Conservation (phyloP, 2,113 vertebrate species). For the Mormoops blainvillei region DNA sequence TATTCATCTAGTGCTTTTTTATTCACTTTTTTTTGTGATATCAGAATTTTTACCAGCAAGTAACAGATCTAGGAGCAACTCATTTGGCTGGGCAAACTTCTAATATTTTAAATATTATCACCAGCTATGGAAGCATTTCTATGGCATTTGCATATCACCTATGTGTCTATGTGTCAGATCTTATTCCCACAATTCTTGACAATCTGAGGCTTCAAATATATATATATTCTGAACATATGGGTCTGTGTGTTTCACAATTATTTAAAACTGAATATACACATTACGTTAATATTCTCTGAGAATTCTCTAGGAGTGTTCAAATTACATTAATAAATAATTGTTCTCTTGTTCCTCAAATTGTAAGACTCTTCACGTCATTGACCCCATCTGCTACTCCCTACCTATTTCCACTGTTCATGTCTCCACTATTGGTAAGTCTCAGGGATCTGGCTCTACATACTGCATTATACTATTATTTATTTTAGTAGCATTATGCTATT, state of each 20-base stretch:
- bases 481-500: not conserved
- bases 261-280: not conserved
- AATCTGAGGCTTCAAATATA: not conserved
- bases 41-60: not conserved
- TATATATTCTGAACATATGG: not conserved
- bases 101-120: not conserved
- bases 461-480: not conserved
- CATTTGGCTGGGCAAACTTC: not conserved
- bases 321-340: not conserved
- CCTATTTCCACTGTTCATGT: not conserved
- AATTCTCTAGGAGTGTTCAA: not conserved
- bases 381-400: not conserved
- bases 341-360: not conserved
- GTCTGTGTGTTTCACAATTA: not conserved
- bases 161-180: not conserved
- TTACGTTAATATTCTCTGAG: not conserved
- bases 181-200: not conserved
- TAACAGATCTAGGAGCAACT: not conserved
- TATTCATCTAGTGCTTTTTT: not conserved
- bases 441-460: fast-evolving
- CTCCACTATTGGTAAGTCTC: not conserved
- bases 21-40: not conserved
- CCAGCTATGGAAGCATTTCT: not conserved
- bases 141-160: not conserved
- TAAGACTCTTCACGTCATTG: not conserved